A percentile compares a stretch with the other conserved stretches of the same genome.
These are phyloP conservation scores for Xyliphius kryptos DNA, from an alignment of 2,113 vertebrate species.

Conservation along the genomic window DNA sequence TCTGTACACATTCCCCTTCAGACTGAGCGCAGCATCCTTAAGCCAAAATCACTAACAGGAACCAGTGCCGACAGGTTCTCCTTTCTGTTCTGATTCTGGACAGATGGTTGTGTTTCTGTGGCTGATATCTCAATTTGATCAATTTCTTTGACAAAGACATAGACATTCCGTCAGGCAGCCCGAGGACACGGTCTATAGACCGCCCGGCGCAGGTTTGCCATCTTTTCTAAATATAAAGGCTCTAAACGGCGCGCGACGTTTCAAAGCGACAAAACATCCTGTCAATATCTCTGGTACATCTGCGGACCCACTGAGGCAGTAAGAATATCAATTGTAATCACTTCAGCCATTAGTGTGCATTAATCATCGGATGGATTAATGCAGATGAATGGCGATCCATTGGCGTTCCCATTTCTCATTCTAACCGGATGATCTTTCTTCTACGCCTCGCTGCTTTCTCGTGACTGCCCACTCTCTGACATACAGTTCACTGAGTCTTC, in stretches of 20 bases:
- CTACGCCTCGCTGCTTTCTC: conserved; percentile 51
- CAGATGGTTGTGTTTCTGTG: no score
- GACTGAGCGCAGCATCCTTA: no score
- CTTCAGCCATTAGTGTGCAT: conserved; percentile 43
- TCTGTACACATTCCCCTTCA: no score
- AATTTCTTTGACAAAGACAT: conserved; percentile 12
- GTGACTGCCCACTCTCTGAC: conserved; percentile 38
- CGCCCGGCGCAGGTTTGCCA: not conserved
- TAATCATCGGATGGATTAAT: conserved; percentile 44
- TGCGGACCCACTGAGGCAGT: conserved; percentile 21
- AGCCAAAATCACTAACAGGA: no score
- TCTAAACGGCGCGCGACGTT: not conserved
- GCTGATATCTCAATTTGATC: conserved; percentile 21
- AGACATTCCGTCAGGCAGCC: conserved; percentile 29
- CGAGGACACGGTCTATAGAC: conserved; percentile 31
- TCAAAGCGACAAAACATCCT: conserved; percentile 32
- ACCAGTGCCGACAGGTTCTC: no score
- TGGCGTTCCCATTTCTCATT: conserved; percentile 51
- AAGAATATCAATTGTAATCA: conserved; percentile 44
- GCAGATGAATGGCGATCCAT: conserved; percentile 45
- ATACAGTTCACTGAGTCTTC: conserved; percentile 40
- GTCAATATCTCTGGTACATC: conserved; percentile 34
- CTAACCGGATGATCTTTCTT: conserved; percentile 65
- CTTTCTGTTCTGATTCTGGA: no score
- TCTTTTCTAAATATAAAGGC: conserved; percentile 23